Percentiles rank a stretch among this genome's conserved stretches.
Evolutionary conservation across 1,140 invertebrate species (phyloP).

Genomic region (Aphis gossypii): DNA sequence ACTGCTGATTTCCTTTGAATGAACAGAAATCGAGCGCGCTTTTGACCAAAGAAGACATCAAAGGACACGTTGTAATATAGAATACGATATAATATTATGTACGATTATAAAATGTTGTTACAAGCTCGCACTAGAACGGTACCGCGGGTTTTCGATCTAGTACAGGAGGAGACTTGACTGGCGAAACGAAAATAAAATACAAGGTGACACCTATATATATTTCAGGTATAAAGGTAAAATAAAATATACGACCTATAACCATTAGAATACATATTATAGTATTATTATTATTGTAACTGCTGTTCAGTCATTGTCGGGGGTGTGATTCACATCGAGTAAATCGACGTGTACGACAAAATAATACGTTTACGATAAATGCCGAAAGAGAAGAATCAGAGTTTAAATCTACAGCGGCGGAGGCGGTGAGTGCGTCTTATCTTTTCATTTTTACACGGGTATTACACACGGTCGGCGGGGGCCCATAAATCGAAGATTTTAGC

Average conservation of each 20-base stretch:
- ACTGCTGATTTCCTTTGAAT: not conserved
- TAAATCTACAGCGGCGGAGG: not conserved
- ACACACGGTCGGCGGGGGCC: not conserved
- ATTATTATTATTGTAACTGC: conserved; percentile 1
- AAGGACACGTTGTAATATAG: not conserved
- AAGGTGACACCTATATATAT: not conserved
- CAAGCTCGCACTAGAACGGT: not conserved
- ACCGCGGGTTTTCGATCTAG: not conserved
- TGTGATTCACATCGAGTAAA: not conserved
- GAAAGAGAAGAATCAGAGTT: not conserved
- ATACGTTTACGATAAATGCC: conserved; percentile 1
- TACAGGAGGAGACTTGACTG: not conserved
- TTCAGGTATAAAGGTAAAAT: not conserved
- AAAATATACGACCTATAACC: not conserved
- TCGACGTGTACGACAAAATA: not conserved
- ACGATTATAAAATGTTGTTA: not conserved
- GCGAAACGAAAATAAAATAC: not conserved
- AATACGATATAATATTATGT: not conserved
- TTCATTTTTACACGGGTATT: conserved; percentile 25
- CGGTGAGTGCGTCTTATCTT: not conserved
- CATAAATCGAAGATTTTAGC: conserved; percentile 54
- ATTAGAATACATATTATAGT: not conserved
- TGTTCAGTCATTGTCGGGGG: not conserved
- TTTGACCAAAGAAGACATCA: not conserved
- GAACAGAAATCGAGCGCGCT: not conserved